A percentile compares a stretch with the other conserved stretches of the same genome.
Evolutionary conservation across 1,140 invertebrate genomes (phyloP).

Genomic region (Macrobrachium rosenbergii): DNA sequence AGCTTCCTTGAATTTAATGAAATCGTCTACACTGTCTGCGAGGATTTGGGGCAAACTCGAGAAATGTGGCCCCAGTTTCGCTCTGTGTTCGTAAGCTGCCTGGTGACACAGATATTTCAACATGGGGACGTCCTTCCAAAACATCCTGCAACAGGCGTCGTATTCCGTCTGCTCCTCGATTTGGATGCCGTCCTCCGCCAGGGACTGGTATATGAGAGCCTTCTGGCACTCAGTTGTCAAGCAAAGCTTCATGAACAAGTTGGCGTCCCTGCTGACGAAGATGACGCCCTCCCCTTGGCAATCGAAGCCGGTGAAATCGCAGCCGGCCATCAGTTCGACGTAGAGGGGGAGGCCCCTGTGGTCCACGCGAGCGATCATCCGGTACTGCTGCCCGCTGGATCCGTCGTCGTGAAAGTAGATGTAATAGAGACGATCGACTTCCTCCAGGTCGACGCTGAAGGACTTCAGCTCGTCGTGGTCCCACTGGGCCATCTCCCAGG

Average conservation of each 20-base stretch:
- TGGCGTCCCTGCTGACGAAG: slow-evolving; percentile 29
- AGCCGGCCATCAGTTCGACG: slow-evolving; percentile 28
- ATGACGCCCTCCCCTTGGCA: slow-evolving; percentile 47
- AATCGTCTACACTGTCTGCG: not conserved
- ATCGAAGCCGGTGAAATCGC: slow-evolving; percentile 45
- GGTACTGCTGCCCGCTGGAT: not conserved
- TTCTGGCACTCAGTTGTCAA: not conserved
- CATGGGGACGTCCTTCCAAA: not conserved
- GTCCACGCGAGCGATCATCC: slow-evolving; percentile 20
- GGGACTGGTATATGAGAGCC: not conserved
- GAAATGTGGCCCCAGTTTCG: not conserved
- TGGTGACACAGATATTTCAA: not conserved
- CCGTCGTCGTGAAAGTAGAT: not conserved
- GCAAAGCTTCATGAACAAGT: slow-evolving; percentile 3
- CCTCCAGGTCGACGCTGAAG: slow-evolving; percentile 27
- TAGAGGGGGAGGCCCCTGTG: not conserved
- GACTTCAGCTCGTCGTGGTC: not conserved
- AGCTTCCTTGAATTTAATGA: not conserved
- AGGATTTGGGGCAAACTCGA: not conserved
- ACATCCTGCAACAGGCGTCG: not conserved
- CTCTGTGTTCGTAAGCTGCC: not conserved
- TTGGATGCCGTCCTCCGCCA: slow-evolving; percentile 4
- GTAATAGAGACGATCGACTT: slow-evolving; percentile 33
- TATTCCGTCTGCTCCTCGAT: not conserved
- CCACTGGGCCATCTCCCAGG: slow-evolving; percentile 43